These are phyloP conservation scores for Drosophila gaucha DNA, from an alignment of 2,888 invertebrate species.

Conservation along the genomic window DNA sequence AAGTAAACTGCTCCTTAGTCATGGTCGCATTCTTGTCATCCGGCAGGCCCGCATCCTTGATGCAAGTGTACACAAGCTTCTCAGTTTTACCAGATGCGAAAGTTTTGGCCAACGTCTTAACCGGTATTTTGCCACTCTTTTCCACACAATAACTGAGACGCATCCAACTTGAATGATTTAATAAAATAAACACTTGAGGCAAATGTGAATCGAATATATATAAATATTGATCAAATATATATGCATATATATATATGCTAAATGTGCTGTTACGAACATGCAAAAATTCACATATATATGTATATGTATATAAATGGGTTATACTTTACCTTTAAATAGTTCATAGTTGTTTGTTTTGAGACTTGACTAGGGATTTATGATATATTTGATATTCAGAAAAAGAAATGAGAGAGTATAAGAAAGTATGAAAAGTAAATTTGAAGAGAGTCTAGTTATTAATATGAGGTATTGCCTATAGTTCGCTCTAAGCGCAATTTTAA, in stretches of 20 bases:
- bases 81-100: conserved; percentile 99
- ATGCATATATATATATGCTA: background rate
- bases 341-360: too few relatives aligned
- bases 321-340: background rate
- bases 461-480: too few relatives aligned
- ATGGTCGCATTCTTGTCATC: conserved; percentile 98
- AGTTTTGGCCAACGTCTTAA: conserved; percentile 97
- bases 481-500: too few relatives aligned
- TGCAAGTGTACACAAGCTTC: conserved; percentile 98
- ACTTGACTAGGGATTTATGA: too few relatives aligned
- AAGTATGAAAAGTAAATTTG: too few relatives aligned
- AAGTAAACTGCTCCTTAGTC: conserved; percentile 97
- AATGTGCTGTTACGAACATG: background rate
- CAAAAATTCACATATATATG: background rate
- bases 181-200: conserved; percentile 1
- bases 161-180: conserved; percentile 93
- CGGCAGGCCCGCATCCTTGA: conserved; percentile 96
- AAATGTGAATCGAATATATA: background rate
- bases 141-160: conserved; percentile 97
- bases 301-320: too few relatives aligned
- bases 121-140: conserved; percentile 97
- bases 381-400: too few relatives aligned
- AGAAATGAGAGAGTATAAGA: too few relatives aligned
- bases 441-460: too few relatives aligned
- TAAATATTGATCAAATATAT: background rate